phyloP scores from a whole-genome alignment of 2,113 vertebrate genomes.

The Epinephelus lanceolatus region DNA sequence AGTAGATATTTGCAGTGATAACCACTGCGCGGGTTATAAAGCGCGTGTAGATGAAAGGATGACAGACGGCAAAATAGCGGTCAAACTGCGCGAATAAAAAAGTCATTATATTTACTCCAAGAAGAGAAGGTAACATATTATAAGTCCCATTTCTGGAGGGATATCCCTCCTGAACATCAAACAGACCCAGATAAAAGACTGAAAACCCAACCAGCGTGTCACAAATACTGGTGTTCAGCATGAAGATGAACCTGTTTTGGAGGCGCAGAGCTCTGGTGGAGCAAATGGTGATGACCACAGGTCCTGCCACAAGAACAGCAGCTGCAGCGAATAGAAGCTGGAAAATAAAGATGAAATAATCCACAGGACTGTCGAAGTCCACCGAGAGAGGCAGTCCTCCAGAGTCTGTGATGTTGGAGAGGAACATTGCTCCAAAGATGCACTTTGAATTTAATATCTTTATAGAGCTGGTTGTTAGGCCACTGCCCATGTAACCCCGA shows the following conservation, averaged over 20 bases:
- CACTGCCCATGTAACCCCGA: background rate
- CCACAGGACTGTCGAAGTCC: conserved; percentile 61
- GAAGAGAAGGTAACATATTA: conserved; percentile 69
- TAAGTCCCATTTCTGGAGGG: conserved; percentile 76
- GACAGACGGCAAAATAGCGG: conserved; percentile 76
- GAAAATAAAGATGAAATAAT: conserved; percentile 78
- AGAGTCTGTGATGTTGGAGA: conserved; percentile 53
- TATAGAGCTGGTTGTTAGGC: background rate
- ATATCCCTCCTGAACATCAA: conserved; percentile 80
- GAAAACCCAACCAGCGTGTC: conserved; percentile 80
- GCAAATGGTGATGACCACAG: conserved; percentile 72
- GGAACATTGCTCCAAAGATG: conserved; percentile 49
- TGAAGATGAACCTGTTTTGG: conserved; percentile 82
- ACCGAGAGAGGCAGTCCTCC: conserved; percentile 71
- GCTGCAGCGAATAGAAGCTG: conserved; percentile 76
- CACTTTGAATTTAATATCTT: background rate
- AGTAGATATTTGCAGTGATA: conserved; percentile 34
- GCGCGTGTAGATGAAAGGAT: conserved; percentile 76
- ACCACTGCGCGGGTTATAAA: conserved; percentile 53
- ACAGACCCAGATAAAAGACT: conserved; percentile 79
- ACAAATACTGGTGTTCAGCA: conserved; percentile 82
- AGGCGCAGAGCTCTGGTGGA: conserved; percentile 65
- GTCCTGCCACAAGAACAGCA: conserved; percentile 70
- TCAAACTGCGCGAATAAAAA: conserved; percentile 83
- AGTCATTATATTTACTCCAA: conserved; percentile 78